Base-by-base conservation (phyloP, 2,888 invertebrate species). In the Andrena flavipes region DNA sequence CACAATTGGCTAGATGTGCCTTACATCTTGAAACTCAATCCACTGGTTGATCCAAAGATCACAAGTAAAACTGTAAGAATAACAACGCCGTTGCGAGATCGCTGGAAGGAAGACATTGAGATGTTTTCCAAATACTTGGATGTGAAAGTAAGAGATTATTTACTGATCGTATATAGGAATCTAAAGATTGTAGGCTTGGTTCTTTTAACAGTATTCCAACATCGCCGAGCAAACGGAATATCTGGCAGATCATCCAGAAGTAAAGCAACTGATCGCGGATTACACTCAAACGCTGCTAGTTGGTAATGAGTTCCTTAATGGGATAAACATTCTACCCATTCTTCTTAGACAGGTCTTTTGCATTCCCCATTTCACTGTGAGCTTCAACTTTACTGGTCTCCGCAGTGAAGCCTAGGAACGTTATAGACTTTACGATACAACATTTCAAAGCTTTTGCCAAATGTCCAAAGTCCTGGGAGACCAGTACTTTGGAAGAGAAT, bases 121-220 rank as follows among this genome's bases (percentile, higher is more conserved):
- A 90, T 96, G 69, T 92, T 96, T 35, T 96, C 96, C 0, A 95
- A 95, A 91, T 96, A 95, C 92, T 92, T 96, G 78, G 96, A 96
- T 84, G 95, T 94, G 88, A 96, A 96, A 95, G 96, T 96, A 93
- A 84, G 63, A 26, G 33, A 64, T 6, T 49, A 8, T 8, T 29
- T 1, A 20, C 8, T 1, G 49, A 1, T 35, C 30, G 30, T 6
- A 33, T 8, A 48, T 8, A 10, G 2, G 33, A 63, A 35, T 26
- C 2, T 10, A 26, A n/a, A 67, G 13, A 8, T 48, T 33, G 1
- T 7, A 68, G 48, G 42, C 16, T 54, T 70, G 60, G 35, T 54
- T 30, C 16, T 13, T 5, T 74, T 30, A 16, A 71, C n/a, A 92
- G 90, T 85, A 64, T 54, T 84, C 80, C 64, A 85, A 86, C 68